Base-by-base conservation (phyloP, 2,888 invertebrate species). In the Phanerotoma sp. region DNA sequence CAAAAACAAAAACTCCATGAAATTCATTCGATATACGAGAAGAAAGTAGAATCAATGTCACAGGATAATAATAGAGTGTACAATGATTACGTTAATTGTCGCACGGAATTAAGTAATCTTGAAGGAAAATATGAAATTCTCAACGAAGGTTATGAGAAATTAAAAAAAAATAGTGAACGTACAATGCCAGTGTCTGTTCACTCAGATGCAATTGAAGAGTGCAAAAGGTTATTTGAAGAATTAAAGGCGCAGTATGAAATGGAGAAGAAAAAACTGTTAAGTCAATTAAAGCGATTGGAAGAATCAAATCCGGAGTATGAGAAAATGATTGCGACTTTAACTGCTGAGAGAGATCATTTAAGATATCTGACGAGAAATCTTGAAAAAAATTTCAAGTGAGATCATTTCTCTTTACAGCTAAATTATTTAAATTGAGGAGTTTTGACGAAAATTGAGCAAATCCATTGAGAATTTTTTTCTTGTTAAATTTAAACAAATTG, bases 1-100 rank as follows among this genome's bases (percentile, higher is more conserved):
- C 86, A 88, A 15, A 89, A 88, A 71, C 83, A 84, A 47, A 90
- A 90, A 66, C 74, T 89, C 51, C 85, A 88, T 51, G 88, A 90
- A 66, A 84, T 89, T 13, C 84, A 88, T 69, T 84, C 85, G 42
- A 79, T 85, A 61, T 91, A 89, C 72, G 89, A 89, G 66, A 84
- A 85, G 67, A 89, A 89, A 77, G 84, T 87, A 65, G 81, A 85
- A 42, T 82, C 83, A 7, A 81, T 86, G 81, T 81, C 82, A 68
- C 78, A 84, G 1, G 86, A 87, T 70, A 86, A 86, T 66, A 83
- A 83, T 56, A 83, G 84, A 5, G 77, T 86, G 0, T 84, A 86
- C 54, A 82, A 84, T 13, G 84, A 86, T 66, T 85, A 84, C 64
- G 81, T 82, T 61, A 75, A 80, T 2, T 81, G 81, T 46, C 81